phyloP scores from a whole-genome alignment of 2,888 invertebrate genomes.

The Leucozona laternaria region DNA sequence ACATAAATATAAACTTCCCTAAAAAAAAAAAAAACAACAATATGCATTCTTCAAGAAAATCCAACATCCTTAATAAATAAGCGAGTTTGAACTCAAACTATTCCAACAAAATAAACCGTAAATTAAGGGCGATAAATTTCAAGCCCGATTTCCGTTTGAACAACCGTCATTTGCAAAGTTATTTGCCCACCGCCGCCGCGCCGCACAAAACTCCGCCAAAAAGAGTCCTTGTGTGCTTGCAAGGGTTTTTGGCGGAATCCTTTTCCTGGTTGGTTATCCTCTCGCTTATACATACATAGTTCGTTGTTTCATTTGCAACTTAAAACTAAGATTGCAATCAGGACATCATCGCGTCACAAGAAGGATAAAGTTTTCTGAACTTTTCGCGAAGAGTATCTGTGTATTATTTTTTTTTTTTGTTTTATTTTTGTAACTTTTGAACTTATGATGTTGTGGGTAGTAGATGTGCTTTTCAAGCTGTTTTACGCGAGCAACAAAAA shows the following conservation, averaged over 20 bases:
- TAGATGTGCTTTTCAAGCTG: conserved; percentile 40
- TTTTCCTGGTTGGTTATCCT: conserved; percentile 59
- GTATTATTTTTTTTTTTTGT: neutral
- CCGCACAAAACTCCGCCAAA: conserved; percentile 62
- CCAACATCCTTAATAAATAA: neutral
- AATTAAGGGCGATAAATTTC: conserved; percentile 72
- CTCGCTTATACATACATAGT: conserved; percentile 24
- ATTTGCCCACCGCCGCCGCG: too few species aligned
- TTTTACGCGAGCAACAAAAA: conserved; percentile 57
- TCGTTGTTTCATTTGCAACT: conserved; percentile 67
- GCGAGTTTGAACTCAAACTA: neutral
- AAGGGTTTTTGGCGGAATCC: conserved; percentile 31
- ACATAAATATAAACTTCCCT: neutral
- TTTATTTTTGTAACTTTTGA: neutral
- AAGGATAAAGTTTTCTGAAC: conserved; percentile 69
- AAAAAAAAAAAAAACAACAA: conserved; percentile 14
- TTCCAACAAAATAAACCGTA: conserved; percentile 35
- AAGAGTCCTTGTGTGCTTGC: conserved; percentile 58
- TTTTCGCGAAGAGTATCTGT: conserved; percentile 48
- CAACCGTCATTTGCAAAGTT: conserved; percentile 69
- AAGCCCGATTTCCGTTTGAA: conserved; percentile 73
- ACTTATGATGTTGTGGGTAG: neutral
- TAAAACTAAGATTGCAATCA: conserved; percentile 67
- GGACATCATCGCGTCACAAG: conserved; percentile 19
- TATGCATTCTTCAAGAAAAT: conserved; percentile 17